Conservation (phyloP, 2,113 vertebrate genomes). For the Ageneiosus marmoratus region DNA sequence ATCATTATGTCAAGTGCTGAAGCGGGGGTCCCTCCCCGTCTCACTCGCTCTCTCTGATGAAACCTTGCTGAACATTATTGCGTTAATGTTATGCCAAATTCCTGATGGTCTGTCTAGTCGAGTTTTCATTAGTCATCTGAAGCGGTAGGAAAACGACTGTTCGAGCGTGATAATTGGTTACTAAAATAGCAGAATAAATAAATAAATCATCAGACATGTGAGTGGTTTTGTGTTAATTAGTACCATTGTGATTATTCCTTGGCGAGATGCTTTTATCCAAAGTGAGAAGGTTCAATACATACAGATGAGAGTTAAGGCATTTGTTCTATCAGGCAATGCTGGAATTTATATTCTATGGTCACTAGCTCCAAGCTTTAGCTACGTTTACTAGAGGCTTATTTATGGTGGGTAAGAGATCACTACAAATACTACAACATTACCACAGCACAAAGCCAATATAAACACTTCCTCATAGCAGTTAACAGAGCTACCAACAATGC, state of each 20-base stretch:
- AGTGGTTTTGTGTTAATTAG: not conserved
- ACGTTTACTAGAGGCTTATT: not conserved
- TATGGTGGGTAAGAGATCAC: not conserved
- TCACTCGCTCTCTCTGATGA: slow-evolving; percentile 34
- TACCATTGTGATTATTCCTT: not conserved
- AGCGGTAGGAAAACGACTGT: not conserved
- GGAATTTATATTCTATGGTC: not conserved
- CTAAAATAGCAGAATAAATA: not conserved
- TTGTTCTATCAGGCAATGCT: not conserved
- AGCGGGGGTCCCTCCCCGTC: slow-evolving; percentile 27
- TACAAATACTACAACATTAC: not conserved
- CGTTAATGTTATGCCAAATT: slow-evolving; percentile 19
- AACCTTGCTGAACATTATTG: slow-evolving; percentile 23
- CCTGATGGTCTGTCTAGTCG: slow-evolving; percentile 34
- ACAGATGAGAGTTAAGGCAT: not conserved
- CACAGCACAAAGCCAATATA: not conserved
- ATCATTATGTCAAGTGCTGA: slow-evolving; percentile 46
- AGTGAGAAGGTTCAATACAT: not conserved
- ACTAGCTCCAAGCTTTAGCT: not conserved
- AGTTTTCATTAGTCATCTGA: slow-evolving; percentile 24
- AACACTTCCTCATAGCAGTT: not conserved
- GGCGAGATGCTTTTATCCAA: not conserved
- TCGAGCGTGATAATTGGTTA: not conserved
- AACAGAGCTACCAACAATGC: not conserved
- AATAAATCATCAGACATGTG: not conserved